Evolutionary conservation across 1,140 invertebrate species (phyloP), one percentile per base, ranked within the genome.

Genomic region (Homalodisca vitripennis): DNA sequence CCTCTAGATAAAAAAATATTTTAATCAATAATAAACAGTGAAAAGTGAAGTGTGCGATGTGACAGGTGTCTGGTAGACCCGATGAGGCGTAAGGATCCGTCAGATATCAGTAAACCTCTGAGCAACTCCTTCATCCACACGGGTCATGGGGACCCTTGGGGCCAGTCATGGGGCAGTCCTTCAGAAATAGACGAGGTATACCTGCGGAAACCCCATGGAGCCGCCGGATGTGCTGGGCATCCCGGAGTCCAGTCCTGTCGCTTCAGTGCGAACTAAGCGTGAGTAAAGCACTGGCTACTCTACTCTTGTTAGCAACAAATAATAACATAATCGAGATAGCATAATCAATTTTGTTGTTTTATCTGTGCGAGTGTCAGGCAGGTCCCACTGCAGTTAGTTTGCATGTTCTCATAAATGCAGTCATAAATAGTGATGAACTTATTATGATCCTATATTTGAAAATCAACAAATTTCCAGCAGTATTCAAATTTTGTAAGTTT

Each of bases 51-150:
- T 88, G 77, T 86, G 82, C 34, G 6, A 10, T 41, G 34, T 41
- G 6, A 41, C 67, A 83, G 91, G 3, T 87, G 86, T 72, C 77
- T 91, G 13, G 86, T 91, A 0, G 87, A 91, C 75, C 86, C 87
- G 0, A 86, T 88, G 80, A 77, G 86, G n/a, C 81, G 82, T 17
- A 86, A 86, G 41, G 71, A 63, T n/a, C 75, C 83, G 0, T 84
- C 88, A 60, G 90, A 92, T 75, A 92, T 92, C 29, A 91, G 89
- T 73, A 87, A 87, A 75, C 90, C 91, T 0, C 76, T 95, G 17
- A 85, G 90, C 73, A 90, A 93, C 77, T 93, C 92, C n/a, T 92
- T 94, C 72, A 92, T 94, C 71, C 92, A 95, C 75, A 92, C 92
- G 0, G 87, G 88, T 0, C 89, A 91, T 72, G 89, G 89, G 0